Evolutionary conservation across 2,888 invertebrate genomes (phyloP).

Genomic region (Phengaris arion): DNA sequence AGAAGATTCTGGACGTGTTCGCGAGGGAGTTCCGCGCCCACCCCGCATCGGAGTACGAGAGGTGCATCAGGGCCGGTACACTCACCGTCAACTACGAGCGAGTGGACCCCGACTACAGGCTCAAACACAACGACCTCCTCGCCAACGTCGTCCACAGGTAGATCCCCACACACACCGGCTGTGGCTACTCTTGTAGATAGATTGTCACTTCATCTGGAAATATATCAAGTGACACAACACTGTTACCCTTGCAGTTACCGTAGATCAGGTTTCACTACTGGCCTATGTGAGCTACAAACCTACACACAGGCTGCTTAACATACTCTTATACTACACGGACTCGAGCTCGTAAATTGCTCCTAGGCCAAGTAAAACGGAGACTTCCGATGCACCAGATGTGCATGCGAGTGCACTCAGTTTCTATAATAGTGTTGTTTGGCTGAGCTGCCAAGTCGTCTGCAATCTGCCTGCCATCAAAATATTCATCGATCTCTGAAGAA

Average conservation of each 20-base stretch:
- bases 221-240: constrained; percentile 29
- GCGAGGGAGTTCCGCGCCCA: constrained; percentile 96
- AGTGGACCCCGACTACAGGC: constrained; percentile 93
- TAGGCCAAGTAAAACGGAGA: not conserved
- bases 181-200: constrained; percentile 44
- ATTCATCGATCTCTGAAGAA: not conserved
- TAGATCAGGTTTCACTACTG: not conserved
- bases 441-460: not conserved
- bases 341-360: not conserved
- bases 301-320: constrained; percentile 5
- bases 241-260: not conserved
- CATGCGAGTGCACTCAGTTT: constrained; percentile 62
- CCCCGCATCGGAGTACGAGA: constrained; percentile 94
- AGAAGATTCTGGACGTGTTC: constrained; percentile 94
- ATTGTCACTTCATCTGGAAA: constrained; percentile 39
- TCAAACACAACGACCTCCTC: constrained; percentile 95
- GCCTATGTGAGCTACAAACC: no score
- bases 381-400: constrained; percentile 59
- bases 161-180: constrained; percentile 33
- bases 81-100: constrained; percentile 96
- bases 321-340: not conserved
- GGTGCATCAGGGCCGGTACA: constrained; percentile 94
- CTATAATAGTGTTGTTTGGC: not conserved
- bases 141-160: constrained; percentile 97
- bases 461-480: not conserved